Base-by-base conservation (phyloP, 2,888 invertebrate species). In the Agriotes lineatus region DNA sequence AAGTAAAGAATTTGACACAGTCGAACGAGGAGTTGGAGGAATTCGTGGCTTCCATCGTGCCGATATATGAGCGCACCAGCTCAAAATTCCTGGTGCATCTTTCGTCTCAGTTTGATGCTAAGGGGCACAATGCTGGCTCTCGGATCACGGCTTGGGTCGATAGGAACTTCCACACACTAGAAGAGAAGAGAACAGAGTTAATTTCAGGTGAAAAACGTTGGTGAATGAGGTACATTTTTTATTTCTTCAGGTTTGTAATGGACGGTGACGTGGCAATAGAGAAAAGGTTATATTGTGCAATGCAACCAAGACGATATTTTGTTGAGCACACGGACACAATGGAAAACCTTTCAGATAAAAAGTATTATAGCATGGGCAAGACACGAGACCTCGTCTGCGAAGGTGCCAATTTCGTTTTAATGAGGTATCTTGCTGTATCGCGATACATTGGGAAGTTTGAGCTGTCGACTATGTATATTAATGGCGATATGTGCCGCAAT, bases 131-230 rank as follows among this genome's bases (percentile, higher is more conserved):
- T 77, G 87, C 86, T 64, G 89, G 90, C 9, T 87, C 89, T 9
- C 87, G 87, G 75, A 84, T 90, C 65, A 87, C 89, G 56, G 86
- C 88, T 74, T 89, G 89, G 81, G 82, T 88, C 67, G 88, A 89
- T 74, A 83, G 85, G 69, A 87, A 89, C 76, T 84, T 90, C 60
- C 89, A 90, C 72, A 90, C 90, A 10, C 85, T 90, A 80, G 89
- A 90, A 85, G 90, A 91, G 80, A 89, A 89, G 76, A 86, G 90
- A 82, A 85, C 83, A 33, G 84, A 84, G 83, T 84, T 75, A 71
- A 14, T 16, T 44, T 35, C 52, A 9, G n/a, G n/a, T n/a, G n/a
- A n/a, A n/a, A n/a, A n/a, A n/a, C n/a, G n/a, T n/a, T n/a, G n/a
- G n/a, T n/a, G n/a, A n/a, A n/a, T n/a, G n/a, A n/a, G n/a, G n/a